Percentiles rank a stretch among this genome's conserved stretches.
Evolutionary conservation across 2,113 vertebrate species (phyloP).

Genomic region (Hipposideros armiger): DNA sequence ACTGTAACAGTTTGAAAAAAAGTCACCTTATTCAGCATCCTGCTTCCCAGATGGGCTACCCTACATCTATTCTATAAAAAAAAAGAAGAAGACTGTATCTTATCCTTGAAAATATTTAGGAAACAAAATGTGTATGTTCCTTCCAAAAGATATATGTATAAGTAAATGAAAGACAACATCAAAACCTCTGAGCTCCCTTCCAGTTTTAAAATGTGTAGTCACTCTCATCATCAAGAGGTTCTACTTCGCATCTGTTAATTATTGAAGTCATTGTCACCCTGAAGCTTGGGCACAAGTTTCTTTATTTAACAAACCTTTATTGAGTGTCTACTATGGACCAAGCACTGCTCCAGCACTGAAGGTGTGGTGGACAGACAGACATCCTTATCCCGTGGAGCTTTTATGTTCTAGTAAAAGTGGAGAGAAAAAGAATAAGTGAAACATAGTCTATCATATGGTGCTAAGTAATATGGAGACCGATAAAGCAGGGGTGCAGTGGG

Average conservation of each 20-base stretch:
- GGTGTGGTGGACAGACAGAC: neutral
- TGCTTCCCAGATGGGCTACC: neutral
- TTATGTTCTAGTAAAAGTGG: neutral
- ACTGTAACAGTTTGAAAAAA: neutral
- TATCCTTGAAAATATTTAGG: neutral
- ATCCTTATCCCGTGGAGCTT: neutral
- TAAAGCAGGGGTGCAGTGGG: neutral
- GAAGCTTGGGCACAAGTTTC: neutral
- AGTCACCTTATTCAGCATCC: neutral
- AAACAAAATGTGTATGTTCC: neutral
- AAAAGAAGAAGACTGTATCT: neutral
- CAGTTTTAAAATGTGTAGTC: neutral
- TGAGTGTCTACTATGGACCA: neutral
- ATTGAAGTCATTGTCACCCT: neutral
- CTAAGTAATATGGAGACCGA: neutral
- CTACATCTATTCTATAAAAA: neutral
- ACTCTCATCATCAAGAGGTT: neutral
- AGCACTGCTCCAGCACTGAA: neutral
- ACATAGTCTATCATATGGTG: neutral
- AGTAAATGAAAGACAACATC: neutral
- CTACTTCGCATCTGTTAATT: neutral
- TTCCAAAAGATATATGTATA: neutral
- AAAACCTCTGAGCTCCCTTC: neutral
- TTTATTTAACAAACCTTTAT: slow-evolving; percentile 25
- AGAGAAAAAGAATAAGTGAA: neutral